Evolutionary conservation across 2,888 invertebrate genomes (phyloP).

Genomic region (Candidula unifasciata): DNA sequence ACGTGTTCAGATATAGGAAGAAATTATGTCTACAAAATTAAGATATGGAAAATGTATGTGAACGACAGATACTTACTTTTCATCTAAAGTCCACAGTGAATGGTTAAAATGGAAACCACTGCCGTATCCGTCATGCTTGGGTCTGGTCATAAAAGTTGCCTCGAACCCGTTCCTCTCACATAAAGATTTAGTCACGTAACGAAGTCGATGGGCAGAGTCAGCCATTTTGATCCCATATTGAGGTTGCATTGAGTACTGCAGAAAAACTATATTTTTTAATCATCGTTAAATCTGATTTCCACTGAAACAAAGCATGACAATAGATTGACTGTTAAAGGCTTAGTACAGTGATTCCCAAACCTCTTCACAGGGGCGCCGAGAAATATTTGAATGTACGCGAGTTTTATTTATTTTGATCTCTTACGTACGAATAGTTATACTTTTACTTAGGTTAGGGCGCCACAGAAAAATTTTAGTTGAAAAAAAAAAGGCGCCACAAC

Average conservation of each 20-base stretch:
- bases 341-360: no score
- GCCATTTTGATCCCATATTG: slow-evolving; percentile 44
- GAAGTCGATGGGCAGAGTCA: slow-evolving; percentile 38
- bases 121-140: slow-evolving; percentile 9
- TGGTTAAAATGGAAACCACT: slow-evolving; percentile 50
- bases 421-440: no score
- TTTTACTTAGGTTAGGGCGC: no score
- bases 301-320: no score
- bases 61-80: slow-evolving; percentile 6
- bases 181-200: slow-evolving; percentile 43
- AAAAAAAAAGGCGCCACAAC: no score
- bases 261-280: neutral
- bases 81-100: slow-evolving; percentile 44
- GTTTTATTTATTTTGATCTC: no score
- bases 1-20: neutral
- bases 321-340: no score
- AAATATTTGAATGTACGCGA: no score
- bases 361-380: no score
- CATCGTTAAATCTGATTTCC: neutral
- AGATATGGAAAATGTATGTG: neutral
- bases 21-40: neutral
- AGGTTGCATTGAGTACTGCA: slow-evolving; percentile 44
- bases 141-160: slow-evolving; percentile 50
- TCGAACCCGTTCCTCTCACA: slow-evolving; percentile 30
- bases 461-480: no score